These are phyloP conservation scores for Butorides virescens DNA, from an alignment of 2,113 vertebrate genomes.

Conservation along the genomic window DNA sequence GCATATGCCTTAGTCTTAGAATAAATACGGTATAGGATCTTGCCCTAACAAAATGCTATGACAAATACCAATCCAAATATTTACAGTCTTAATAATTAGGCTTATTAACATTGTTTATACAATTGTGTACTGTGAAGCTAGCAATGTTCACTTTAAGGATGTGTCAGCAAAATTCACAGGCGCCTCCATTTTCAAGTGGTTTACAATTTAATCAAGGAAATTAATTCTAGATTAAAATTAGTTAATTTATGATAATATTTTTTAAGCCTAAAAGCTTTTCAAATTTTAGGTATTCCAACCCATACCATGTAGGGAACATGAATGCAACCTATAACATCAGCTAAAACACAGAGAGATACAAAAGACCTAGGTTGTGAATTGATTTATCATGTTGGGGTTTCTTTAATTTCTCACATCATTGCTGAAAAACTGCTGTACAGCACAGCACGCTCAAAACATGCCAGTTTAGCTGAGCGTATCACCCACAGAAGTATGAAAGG, in stretches of 20 bases:
- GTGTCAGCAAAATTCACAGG: neutral
- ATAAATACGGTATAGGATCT: neutral
- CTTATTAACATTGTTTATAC: constrained; percentile 9
- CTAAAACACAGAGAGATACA: neutral
- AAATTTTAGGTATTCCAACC: neutral
- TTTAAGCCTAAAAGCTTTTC: neutral
- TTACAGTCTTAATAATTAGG: constrained; percentile 1
- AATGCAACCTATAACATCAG: neutral
- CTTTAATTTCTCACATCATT: neutral
- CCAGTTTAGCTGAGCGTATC: neutral
- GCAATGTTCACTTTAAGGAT: neutral
- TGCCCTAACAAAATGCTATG: neutral
- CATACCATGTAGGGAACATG: neutral
- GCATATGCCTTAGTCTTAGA: neutral
- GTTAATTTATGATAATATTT: neutral
- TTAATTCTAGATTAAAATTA: constrained; percentile 12
- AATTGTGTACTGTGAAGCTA: neutral
- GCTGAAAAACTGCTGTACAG: neutral
- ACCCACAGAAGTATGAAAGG: neutral
- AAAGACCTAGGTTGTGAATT: neutral
- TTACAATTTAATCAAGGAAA: constrained; percentile 24
- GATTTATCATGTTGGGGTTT: fast-evolving
- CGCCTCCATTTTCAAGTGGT: constrained; percentile 16
- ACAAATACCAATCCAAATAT: constrained; percentile 7
- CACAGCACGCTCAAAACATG: neutral